Conservation (phyloP, 2,797 vertebrate genomes). For the Xyrichtys novacula region DNA sequence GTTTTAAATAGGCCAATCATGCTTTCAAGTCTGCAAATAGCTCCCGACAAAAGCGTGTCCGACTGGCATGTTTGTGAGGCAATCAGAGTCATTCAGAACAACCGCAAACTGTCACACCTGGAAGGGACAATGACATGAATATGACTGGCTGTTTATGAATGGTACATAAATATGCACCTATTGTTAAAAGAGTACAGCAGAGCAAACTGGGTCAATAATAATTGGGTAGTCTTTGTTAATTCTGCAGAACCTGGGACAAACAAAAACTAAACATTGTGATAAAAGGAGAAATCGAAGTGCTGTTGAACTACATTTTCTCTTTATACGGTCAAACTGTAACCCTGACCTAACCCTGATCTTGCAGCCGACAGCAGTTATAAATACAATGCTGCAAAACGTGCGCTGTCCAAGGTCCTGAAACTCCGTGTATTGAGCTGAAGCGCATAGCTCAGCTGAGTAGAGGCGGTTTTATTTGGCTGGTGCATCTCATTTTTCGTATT, state of each 20-base stretch:
- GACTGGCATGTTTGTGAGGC: background rate
- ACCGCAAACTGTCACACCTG: background rate
- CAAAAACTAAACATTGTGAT: too few relatives aligned
- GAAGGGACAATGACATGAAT: constrained; percentile 18
- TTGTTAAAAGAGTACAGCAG: background rate
- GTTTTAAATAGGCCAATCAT: constrained; percentile 30
- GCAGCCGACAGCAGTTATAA: background rate
- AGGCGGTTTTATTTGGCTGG: constrained; percentile 5
- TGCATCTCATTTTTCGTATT: constrained; percentile 24
- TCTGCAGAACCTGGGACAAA: background rate
- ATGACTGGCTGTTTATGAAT: constrained; percentile 7
- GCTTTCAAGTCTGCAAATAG: constrained; percentile 27
- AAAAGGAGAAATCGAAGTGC: too few relatives aligned
- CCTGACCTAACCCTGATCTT: background rate
- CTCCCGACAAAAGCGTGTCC: constrained; percentile 24
- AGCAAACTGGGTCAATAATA: background rate
- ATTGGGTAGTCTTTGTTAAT: background rate
- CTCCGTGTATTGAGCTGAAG: background rate
- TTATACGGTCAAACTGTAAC: background rate
- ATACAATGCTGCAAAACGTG: background rate
- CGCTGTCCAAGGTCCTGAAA: constrained; percentile 59
- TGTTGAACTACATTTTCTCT: too few relatives aligned
- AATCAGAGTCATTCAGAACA: constrained; percentile 26
- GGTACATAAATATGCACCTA: background rate
- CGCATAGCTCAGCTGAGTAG: constrained; percentile 3